Percentiles rank a stretch among this genome's conserved stretches.
Conservation (phyloP, 2,797 vertebrate species). For the Toxotes lorentzi region DNA sequence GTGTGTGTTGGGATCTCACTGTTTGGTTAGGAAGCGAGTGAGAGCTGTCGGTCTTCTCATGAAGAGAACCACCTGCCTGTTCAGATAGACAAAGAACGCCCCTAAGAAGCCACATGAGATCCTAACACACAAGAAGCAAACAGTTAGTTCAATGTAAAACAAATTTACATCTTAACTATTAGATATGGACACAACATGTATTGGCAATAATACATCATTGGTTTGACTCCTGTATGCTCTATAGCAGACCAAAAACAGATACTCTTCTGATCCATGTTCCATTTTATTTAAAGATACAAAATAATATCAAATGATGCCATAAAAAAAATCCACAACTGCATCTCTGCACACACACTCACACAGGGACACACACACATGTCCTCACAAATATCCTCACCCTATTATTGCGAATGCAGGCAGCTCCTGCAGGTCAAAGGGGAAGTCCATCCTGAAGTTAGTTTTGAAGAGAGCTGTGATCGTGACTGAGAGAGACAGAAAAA, state of each 20-base stretch:
- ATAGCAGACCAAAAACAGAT: neutral
- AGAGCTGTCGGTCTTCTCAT: constrained; percentile 90
- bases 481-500: constrained; percentile 77
- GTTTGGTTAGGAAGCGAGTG: constrained; percentile 92
- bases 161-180: neutral
- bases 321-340: neutral
- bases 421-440: constrained; percentile 97
- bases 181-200: neutral
- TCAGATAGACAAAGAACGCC: constrained; percentile 97
- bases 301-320: neutral
- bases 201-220: neutral
- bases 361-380: neutral
- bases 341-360: neutral
- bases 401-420: constrained; percentile 96
- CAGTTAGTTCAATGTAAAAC: neutral
- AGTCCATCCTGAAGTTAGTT: constrained; percentile 97
- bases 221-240: neutral
- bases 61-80: constrained; percentile 95
- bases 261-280: neutral
- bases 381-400: constrained; percentile 84
- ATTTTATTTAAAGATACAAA: neutral
- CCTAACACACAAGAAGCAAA: constrained; percentile 73
- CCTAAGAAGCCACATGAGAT: constrained; percentile 96
- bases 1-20: constrained; percentile 86
- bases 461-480: constrained; percentile 98